Conservation (phyloP, 2,113 vertebrate species). For the Bujurquina vittata region DNA sequence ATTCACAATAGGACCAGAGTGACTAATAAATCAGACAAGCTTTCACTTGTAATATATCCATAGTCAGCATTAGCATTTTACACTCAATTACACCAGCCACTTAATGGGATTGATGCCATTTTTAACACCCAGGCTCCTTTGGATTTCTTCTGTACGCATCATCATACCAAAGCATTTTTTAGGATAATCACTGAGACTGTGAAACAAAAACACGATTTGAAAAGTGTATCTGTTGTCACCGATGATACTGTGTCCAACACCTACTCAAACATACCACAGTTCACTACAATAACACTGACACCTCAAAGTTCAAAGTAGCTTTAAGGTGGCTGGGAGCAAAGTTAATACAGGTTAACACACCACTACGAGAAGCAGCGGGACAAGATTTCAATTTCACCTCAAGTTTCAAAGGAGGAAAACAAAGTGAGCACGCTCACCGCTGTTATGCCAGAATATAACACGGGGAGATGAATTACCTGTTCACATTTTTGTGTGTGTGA, state of each 20-base stretch:
- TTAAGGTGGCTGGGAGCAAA: neutral
- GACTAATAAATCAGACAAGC: slow-evolving; percentile 43
- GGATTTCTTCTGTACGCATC: neutral
- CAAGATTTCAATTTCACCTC: slow-evolving; percentile 12
- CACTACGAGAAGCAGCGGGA: neutral
- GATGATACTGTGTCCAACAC: neutral
- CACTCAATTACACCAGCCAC: slow-evolving; percentile 15
- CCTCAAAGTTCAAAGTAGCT: slow-evolving; percentile 18
- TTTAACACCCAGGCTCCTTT: neutral
- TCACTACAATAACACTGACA: neutral
- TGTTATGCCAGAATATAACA: neutral
- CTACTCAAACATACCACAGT: neutral
- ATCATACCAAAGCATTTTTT: neutral
- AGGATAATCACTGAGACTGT: neutral
- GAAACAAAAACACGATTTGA: neutral
- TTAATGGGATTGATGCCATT: slow-evolving; percentile 22
- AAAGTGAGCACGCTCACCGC: neutral
- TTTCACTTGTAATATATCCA: slow-evolving; percentile 7
- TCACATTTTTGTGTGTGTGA: neutral
- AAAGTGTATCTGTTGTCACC: neutral
- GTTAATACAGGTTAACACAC: slow-evolving; percentile 32
- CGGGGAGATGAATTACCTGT: neutral
- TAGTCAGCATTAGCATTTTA: slow-evolving; percentile 14
- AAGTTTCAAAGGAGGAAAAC: slow-evolving; percentile 34
- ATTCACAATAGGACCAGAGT: slow-evolving; percentile 6